These are phyloP conservation scores for Asobara japonica DNA, from an alignment of 1,140 invertebrate genomes.

Conservation along the genomic window DNA sequence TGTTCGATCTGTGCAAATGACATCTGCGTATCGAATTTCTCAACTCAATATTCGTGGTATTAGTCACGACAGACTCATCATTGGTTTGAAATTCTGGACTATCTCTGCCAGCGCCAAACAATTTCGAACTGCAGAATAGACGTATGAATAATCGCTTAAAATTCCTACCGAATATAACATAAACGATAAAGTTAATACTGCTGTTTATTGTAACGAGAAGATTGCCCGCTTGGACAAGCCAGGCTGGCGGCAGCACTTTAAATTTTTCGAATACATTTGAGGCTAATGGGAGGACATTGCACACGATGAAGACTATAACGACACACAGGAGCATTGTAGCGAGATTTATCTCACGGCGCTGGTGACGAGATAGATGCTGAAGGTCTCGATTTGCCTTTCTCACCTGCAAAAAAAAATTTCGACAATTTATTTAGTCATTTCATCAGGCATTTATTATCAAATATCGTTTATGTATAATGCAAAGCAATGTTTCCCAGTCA, in stretches of 20 bases:
- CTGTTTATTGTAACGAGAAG: conserved; percentile 96
- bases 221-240: conserved; percentile 86
- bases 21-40: conserved; percentile 71
- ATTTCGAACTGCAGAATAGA: conserved; percentile 80
- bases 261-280: conserved; percentile 89
- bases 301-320: conserved; percentile 93
- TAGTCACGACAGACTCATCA: conserved; percentile 83
- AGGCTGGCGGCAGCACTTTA: conserved; percentile 64
- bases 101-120: conserved; percentile 70
- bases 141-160: conserved; percentile 91
- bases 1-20: conserved; percentile 71
- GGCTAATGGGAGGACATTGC: conserved; percentile 90
- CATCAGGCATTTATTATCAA: not conserved
- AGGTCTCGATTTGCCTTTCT: conserved; percentile 84
- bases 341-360: conserved; percentile 87
- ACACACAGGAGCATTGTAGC: conserved; percentile 95
- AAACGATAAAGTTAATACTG: conserved; percentile 96
- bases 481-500: too few species aligned
- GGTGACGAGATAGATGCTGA: conserved; percentile 80
- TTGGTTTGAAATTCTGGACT: conserved; percentile 78
- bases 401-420: conserved; percentile 72
- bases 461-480: too few species aligned
- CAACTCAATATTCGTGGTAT: conserved; percentile 69
- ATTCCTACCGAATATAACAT: conserved; percentile 96
- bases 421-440: not conserved